phyloP scores from a whole-genome alignment of 2,888 invertebrate species.

The Agrotis puta region DNA sequence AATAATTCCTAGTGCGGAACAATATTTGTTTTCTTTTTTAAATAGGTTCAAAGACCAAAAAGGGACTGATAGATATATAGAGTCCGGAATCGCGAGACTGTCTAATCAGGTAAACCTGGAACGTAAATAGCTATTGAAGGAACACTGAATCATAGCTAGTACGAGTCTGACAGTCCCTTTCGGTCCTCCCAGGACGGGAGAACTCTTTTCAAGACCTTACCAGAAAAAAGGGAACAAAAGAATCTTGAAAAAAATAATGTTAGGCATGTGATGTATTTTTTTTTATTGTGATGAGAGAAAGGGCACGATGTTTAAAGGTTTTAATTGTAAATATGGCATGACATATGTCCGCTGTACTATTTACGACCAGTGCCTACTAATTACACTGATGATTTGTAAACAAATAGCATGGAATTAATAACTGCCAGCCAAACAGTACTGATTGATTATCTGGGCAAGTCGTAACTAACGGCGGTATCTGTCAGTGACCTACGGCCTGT shows the following conservation, averaged over 20 bases:
- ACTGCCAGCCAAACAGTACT: constrained; percentile 13
- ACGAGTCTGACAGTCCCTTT: too few species aligned
- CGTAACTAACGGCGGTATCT: constrained; percentile 16
- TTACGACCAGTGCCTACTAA: not conserved
- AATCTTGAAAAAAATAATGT: not conserved
- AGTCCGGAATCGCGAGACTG: too few species aligned
- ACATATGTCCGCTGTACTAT: not conserved
- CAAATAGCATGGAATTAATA: constrained; percentile 18
- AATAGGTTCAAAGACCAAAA: too few species aligned
- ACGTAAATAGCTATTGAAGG: too few species aligned
- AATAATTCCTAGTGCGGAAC: too few species aligned
- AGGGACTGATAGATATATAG: too few species aligned
- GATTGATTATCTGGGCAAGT: constrained; percentile 3
- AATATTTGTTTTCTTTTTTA: too few species aligned
- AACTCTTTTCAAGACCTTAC: too few species aligned
- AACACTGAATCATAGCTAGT: too few species aligned
- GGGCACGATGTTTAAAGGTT: not conserved
- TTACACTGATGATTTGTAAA: constrained; percentile 22
- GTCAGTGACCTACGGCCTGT: constrained; percentile 17
- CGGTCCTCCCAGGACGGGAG: too few species aligned
- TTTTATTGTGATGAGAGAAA: not conserved
- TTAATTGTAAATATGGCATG: too few species aligned
- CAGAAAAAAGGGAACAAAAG: not conserved
- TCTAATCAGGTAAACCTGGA: too few species aligned
- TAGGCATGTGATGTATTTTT: not conserved